A percentile compares a stretch with the other conserved stretches of the same genome.
Evolutionary conservation across 2,113 vertebrate genomes (phyloP).

Genomic region (Colaptes auratus): DNA sequence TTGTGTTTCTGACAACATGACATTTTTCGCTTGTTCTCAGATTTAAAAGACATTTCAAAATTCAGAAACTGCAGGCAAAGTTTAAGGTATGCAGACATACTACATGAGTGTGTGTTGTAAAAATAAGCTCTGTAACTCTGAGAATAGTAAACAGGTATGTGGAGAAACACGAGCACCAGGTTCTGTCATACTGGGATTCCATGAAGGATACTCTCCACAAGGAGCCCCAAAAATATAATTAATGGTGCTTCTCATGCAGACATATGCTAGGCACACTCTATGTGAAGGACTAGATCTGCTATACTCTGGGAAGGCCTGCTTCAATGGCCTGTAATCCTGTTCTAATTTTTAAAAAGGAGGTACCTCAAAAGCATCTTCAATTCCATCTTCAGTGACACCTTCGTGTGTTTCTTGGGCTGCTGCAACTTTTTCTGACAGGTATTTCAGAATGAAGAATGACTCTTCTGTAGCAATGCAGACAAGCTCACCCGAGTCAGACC

Average conservation of each 20-base stretch:
- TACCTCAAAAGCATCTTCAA: slow-evolving; percentile 98
- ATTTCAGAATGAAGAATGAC: slow-evolving; percentile 98
- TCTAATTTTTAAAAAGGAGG: not conserved
- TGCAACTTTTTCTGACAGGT: slow-evolving; percentile 93
- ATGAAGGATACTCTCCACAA: not conserved
- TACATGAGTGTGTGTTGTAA: not conserved
- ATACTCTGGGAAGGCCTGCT: not conserved
- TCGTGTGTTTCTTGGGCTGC: slow-evolving; percentile 95
- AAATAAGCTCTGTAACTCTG: not conserved
- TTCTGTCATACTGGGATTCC: not conserved
- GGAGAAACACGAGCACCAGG: not conserved
- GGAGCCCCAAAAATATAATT: not conserved
- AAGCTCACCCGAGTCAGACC: slow-evolving; percentile 98
- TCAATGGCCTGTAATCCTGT: not conserved
- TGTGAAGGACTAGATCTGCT: not conserved
- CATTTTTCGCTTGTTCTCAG: not conserved
- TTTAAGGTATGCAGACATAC: not conserved
- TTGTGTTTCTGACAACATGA: not conserved
- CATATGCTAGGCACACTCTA: not conserved
- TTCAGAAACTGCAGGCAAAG: not conserved
- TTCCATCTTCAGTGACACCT: slow-evolving; percentile 96
- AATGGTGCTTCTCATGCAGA: not conserved
- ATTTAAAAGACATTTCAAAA: not conserved
- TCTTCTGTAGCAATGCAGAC: slow-evolving; percentile 98
- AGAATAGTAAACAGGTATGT: not conserved